Base-by-base conservation (phyloP, 1,140 invertebrate species). In the Dendrolimus kikuchii region DNA sequence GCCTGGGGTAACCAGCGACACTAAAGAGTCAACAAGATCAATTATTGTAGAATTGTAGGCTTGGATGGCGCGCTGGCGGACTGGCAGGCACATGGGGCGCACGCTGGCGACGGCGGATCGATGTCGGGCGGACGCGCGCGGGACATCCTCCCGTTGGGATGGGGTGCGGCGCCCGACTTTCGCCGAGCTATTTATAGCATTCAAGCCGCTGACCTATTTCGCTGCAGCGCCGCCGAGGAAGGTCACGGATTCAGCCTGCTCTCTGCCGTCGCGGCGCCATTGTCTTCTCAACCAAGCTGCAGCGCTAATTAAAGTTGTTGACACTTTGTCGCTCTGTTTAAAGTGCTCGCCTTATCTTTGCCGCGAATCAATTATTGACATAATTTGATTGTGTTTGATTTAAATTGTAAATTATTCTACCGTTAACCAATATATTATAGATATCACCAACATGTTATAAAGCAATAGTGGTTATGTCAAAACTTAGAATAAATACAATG, bases 191-290 rank as follows among this genome's bases (percentile, higher is more conserved):
- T 86, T 84, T 84, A 86, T 86, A 86, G 77, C 77, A 81, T 74
- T 81, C 71, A 81, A 81, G 80, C 81, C 80, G 82, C 77, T 86
- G 82, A 86, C 82, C 82, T 80, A 86, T 82, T 84, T 86, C 74
- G 74, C 73, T 82, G 79, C 80, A 86, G 78, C 78, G 68, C 75
- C 78, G 63, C 62, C 69, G 71, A 75, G 80, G 82, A 86, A 86
- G 82, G 82, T 86, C 82, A 86, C 77, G 79, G 82, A 82, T 84
- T 77, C 74, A 79, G 76, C 69, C 76, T 68, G 70, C 77, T 74
- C 72, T 81, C 71, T 81, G 73, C 68, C 73, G 72, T 68, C 74
- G 69, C 73, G 79, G 74, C 81, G 79, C 78, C 77, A 86, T 86
- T 86, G 82, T 86, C 80, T 86, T 71, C 58, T 74, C 73, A 70